Conservation (phyloP, 2,888 invertebrate genomes). For the Nephrotoma guestfalica region DNA sequence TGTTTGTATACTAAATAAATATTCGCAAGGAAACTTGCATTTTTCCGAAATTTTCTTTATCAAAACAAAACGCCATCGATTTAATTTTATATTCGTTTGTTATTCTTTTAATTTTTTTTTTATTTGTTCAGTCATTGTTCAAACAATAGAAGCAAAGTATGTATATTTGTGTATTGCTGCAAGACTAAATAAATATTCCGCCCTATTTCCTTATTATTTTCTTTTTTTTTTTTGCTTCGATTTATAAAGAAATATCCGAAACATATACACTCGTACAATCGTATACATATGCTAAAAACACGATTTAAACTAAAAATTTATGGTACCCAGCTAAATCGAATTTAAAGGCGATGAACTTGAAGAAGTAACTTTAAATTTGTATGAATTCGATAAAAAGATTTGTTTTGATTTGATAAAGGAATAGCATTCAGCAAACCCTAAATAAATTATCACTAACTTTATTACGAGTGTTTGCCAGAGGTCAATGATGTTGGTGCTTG, state of each 20-base stretch:
- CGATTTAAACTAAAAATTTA: neutral
- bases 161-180: neutral
- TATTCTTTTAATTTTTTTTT: neutral
- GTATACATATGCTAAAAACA: neutral
- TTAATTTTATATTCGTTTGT: neutral
- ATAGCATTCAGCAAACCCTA: no score
- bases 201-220: neutral
- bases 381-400: no score
- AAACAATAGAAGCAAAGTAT: neutral
- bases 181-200: neutral
- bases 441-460: no score
- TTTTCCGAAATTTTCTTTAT: neutral
- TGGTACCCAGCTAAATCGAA: neutral
- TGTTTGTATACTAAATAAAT: neutral
- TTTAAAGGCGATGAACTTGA: neutral
- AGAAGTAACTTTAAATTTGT: no score
- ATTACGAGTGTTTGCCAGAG: no score
- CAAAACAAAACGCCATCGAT: neutral
- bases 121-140: neutral
- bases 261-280: neutral
- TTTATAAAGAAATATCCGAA: neutral
- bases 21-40: neutral
- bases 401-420: no score
- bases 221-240: neutral
- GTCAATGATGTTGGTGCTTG: no score